Evolutionary conservation across 1,140 invertebrate genomes (phyloP), one percentile per base, ranked within the genome.

Genomic region (Tachypleus tridentatus): DNA sequence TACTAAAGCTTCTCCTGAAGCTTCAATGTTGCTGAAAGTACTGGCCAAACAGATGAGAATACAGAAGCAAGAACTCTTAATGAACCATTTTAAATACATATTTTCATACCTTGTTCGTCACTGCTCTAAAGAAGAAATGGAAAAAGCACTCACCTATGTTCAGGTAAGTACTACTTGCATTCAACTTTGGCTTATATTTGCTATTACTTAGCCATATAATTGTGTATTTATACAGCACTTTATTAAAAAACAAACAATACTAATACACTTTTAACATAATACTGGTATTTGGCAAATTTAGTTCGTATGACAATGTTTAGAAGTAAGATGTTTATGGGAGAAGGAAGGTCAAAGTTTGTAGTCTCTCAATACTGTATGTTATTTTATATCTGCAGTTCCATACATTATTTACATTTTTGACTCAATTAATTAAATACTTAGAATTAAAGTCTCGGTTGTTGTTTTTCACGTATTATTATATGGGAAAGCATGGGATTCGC

Each of bases 31-130:
- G 4, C 70, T 79, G 5, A 73, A 73, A 53, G 50, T 73, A 5
- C 51, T 74, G 10, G 57, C 71, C 7, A 62, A 68, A 62, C 54
- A 63, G 4, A 57, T 72, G 60, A 11, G 70, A 62, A 64, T 59
- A 29, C 68, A 66, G 54, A 62, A 64, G 50, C 58, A 71, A 64
- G 73, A 74, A 63, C 54, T 77, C n/a, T 63, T 78, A 9, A 73
- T 76, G 3, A 72, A 72, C 62, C 76, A 75, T 65, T 77, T 75
- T 57, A 74, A 74, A 63, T 75, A 76, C 60, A 76, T 78, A 47
- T 79, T 77, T 68, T 75, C 74, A 49, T 75, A 77, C 68, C 66
- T 79, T n/a, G 74, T 78, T 7, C 66, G 76, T 11, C 71, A 67
- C 64, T 77, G 74, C 64, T 67, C 71, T n/a, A 70, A 72, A 29